These are phyloP conservation scores for Herpailurus yagouaroundi DNA, from an alignment of 2,113 vertebrate species.

Conservation along the genomic window DNA sequence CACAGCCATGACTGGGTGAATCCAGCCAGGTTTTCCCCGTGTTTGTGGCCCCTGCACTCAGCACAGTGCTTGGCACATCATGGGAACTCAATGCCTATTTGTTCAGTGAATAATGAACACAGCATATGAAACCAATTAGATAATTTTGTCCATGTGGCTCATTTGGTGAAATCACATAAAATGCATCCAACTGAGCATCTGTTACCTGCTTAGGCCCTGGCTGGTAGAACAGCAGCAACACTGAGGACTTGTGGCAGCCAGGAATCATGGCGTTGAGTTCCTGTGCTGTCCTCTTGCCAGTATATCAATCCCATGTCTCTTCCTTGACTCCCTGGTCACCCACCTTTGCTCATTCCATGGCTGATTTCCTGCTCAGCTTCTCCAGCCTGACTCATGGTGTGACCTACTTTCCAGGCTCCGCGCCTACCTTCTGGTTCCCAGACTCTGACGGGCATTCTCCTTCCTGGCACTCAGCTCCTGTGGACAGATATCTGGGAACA, in stretches of 20 bases:
- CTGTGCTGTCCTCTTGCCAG: background rate
- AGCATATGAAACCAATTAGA: background rate
- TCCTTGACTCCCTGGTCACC: slow-evolving; percentile 16
- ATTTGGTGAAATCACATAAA: slow-evolving; percentile 16
- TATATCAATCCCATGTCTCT: background rate
- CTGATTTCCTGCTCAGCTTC: background rate
- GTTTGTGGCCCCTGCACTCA: background rate
- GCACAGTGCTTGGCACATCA: background rate
- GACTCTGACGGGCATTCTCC: slow-evolving; percentile 47
- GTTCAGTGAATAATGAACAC: background rate
- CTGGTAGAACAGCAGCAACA: background rate
- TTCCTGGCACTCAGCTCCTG: background rate
- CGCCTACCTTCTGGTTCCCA: slow-evolving; percentile 33
- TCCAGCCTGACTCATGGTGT: slow-evolving; percentile 53
- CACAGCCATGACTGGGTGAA: background rate
- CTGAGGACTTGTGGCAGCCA: background rate
- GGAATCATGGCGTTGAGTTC: too few species aligned
- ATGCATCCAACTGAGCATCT: background rate
- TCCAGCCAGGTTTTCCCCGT: background rate
- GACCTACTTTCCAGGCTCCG: slow-evolving; percentile 55
- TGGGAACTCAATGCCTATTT: background rate
- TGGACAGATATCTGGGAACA: slow-evolving; percentile 37
- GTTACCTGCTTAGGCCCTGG: background rate
- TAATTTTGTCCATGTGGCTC: background rate
- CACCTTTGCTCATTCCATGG: slow-evolving; percentile 41